Base-by-base conservation (phyloP, 2,113 vertebrate species). In the Mastomys coucha region DNA sequence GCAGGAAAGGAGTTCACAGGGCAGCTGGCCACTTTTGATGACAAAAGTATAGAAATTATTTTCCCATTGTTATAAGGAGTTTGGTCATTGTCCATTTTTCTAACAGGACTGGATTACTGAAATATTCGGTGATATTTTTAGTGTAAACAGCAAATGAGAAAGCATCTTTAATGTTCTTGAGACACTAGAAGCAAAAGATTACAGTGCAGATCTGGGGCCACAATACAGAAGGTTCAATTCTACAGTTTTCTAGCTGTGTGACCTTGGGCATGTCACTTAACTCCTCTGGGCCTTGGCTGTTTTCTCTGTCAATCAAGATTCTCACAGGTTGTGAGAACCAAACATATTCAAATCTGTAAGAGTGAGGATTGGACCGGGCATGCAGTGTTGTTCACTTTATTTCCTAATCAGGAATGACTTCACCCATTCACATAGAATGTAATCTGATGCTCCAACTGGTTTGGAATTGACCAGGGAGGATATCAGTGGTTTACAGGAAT, bases 51-150 rank as follows among this genome's bases (percentile, higher is more conserved):
- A 72, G 67, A 80, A 39, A 13, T 51, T 82, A 26, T 88, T 72
- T 67, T 92, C n/a, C 5, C 6, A 10, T 81, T 78, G 89, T 94
- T 93, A 84, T 92, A 96, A 96, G 93, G 22, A 89, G n/a, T 45
- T 97, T 81, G 16, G 16, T 92, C 45, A 3, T 78, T 96, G 73
- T 84, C 33, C 45, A 63, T 77, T 96, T 77, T 95, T 67, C 63
- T 76, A 78, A 94, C 56, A 49, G 16, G 85, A 60, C 26, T 90
- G 39, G 89, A 63, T 65, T 72, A 39, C n/a, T 72, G 39, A 95
- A 69, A 72, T 70, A 24, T 94, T 90, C 65, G 24, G 56, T 88
- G 19, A 60, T 63, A 96, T 81, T 94, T 94, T 56, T 56, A 53
- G n/a, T 39, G 19, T 73, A 42, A 73, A 73, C 72, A 73, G n/a